Base-by-base conservation (phyloP, 2,113 vertebrate genomes). In the Gobio gobio region DNA sequence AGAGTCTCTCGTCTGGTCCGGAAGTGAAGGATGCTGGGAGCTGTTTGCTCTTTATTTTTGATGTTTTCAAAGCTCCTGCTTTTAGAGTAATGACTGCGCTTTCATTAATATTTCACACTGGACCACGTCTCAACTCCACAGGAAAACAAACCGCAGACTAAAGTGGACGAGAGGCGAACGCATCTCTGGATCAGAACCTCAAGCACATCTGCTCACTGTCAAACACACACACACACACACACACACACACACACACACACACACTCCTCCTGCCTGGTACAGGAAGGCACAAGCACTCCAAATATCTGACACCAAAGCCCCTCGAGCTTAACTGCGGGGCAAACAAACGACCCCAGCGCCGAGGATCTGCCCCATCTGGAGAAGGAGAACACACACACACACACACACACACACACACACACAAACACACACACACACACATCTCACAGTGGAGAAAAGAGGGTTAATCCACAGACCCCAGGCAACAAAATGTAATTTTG, bases 231-330 rank as follows among this genome's bases (percentile, higher is more conserved):
- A 70, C 36, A 64, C 26, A 80, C 56, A 63, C 78, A 47, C 13
- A 36, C 36, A n/a, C n/a, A 68, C 18, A 59, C 9, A 61, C 77
- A 59, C 33, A 79, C n/a, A 82, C 81, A 83, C 63, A 40, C 47
- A 54, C 51, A 33, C 75, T 1, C 5, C 75, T 43, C 26, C 54
- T 2, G 54, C 16, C 64, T 72, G 36, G 76, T 61, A 78, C 76
- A 61, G 76, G 76, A 61, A 40, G 76, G 76, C 26, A 78, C 54
- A 2, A 78, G n/a, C 51, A 13, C 75, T 36, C 36, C 61, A 43
- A 43, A 78, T 58, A 78, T 59, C 29, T 78, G 33, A 59, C 22
- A 43, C 3, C 6, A 22, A 20, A 29, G 2, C 26, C 16, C 3
- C 45, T 51, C 29, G 29, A 29, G 24, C 10, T 16, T 12, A 59